Percentiles rank a stretch among this genome's conserved stretches.
These are phyloP conservation scores for Drosophila greeni DNA, from an alignment of 2,888 invertebrate species.

Conservation along the genomic window DNA sequence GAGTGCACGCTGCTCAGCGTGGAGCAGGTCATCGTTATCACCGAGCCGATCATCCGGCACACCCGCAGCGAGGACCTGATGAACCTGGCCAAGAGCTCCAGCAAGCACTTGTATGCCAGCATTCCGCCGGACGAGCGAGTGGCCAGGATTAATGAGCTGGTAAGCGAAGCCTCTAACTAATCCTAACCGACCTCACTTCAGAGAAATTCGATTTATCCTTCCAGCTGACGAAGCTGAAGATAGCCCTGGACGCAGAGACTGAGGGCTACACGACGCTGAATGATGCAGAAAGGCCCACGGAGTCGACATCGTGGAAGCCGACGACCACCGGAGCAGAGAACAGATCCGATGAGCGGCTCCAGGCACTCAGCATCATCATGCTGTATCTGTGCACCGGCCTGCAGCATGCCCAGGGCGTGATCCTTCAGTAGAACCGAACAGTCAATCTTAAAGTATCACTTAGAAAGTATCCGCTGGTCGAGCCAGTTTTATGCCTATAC, in stretches of 20 bases:
- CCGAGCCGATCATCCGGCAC: constrained; percentile 75
- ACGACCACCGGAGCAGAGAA: constrained; percentile 34
- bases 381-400: constrained; percentile 96
- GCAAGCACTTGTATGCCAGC: constrained; percentile 88
- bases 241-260: constrained; percentile 87
- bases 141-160: constrained; percentile 91
- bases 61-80: constrained; percentile 87
- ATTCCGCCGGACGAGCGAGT: constrained; percentile 85
- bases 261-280: constrained; percentile 62
- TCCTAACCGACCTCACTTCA: too few relatives aligned
- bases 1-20: constrained; percentile 65
- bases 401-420: constrained; percentile 81
- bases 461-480: constrained; percentile 2
- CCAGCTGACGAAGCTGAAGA: constrained; percentile 87
- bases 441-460: constrained; percentile 11
- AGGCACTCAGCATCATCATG: constrained; percentile 94
- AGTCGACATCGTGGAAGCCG: constrained; percentile 79
- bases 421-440: constrained; percentile 58
- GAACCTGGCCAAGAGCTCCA: constrained; percentile 92
- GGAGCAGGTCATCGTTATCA: constrained; percentile 75
- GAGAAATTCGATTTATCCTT: background rate
- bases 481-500: constrained; percentile 1
- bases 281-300: constrained; percentile 58
- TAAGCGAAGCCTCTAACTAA: constrained; percentile 79
- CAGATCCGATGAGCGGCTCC: constrained; percentile 90